Conservation (phyloP, 2,113 vertebrate species). For the Carollia perspicillata region DNA sequence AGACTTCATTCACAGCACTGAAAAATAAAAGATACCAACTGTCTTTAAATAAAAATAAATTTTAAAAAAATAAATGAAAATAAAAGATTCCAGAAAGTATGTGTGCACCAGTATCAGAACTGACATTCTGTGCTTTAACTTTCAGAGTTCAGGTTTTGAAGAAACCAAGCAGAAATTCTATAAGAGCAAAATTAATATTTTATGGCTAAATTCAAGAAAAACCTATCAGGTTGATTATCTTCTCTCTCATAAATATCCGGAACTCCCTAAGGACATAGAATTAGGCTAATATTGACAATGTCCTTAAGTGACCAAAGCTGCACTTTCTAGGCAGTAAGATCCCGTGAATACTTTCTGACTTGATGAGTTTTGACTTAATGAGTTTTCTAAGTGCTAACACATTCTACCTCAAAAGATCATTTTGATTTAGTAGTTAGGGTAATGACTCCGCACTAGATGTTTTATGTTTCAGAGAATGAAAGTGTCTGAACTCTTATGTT, state of each 20-base stretch:
- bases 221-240: background rate
- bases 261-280: background rate
- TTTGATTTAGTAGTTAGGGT: slow-evolving; percentile 18
- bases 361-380: background rate
- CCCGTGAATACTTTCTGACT: background rate
- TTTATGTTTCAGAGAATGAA: slow-evolving; percentile 1
- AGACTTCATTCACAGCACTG: background rate
- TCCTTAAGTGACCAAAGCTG: background rate
- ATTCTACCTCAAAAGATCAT: background rate
- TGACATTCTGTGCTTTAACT: background rate
- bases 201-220: slow-evolving; percentile 38
- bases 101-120: background rate
- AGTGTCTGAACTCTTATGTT: slow-evolving; percentile 10
- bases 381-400: background rate
- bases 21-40: slow-evolving; percentile 3
- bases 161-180: background rate
- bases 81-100: background rate
- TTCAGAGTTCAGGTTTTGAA: background rate
- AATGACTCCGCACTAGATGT: background rate
- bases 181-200: background rate
- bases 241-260: background rate
- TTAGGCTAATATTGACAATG: background rate
- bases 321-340: background rate
- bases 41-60: background rate
- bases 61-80: background rate